Base-by-base conservation (phyloP, 2,113 vertebrate species). In the Centrocercus urophasianus region DNA sequence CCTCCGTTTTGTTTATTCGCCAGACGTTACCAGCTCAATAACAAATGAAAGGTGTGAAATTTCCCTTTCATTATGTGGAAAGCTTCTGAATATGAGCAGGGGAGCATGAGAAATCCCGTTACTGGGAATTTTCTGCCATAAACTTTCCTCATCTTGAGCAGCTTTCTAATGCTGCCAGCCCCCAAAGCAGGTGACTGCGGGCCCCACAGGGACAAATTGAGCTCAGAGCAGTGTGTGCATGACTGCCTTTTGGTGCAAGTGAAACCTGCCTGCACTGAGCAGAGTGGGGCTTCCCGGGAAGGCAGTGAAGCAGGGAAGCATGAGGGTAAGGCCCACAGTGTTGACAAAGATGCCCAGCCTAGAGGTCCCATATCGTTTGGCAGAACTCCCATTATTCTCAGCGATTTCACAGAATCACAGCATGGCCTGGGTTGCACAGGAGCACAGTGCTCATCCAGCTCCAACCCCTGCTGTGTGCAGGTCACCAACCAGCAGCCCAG, bases 181-280 rank as follows among this genome's bases (percentile, higher is more conserved):
- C 1, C 6, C 59, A 13, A 0, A 1, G 9, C 19, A 30, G 25
- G 30, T 0, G 40, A 7, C 8, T 1, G 17, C 4, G 42, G 38
- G 32, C 18, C 17, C 22, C 67, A 18, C 32, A 16, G 36, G 5
- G 34, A 75, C 56, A 60, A 40, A 24, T 0, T 0, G 59, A 56
- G 38, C 42, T n/a, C n/a, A 22, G 70, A 38, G 64, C 6, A 0
- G 13, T 1, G 36, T 2, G 0, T 2, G 24, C 16, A 7, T 2
- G 9, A 30, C 32, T 32, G 42, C 36, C n/a, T 8, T 21, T 11
- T 5, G 27, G 24, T 15, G 4, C 4, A 27, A 13, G 3, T 34
- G 16, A 17, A 13, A 66, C 18, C 59, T 34, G 50, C 36, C 4
- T 47, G 52, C 22, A 47, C 22, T 43, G 27, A 38, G 45, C 11